phyloP scores from a whole-genome alignment of 2,888 invertebrate genomes.

The Calephelis perditalis region DNA sequence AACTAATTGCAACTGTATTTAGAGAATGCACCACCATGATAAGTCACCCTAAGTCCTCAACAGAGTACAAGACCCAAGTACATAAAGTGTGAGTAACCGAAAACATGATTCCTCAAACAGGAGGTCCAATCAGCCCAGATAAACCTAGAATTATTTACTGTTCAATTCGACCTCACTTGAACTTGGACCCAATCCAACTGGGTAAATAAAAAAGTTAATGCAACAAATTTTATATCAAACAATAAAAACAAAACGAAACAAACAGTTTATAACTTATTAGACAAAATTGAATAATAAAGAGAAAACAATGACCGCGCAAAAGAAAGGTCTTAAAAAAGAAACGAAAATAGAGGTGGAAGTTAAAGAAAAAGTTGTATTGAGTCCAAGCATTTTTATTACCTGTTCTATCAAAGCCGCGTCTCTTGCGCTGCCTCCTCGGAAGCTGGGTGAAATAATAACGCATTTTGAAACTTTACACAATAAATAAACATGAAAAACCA shows the following conservation, averaged over 20 bases:
- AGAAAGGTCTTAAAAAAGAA: constrained; percentile 11
- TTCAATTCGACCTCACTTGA: constrained; percentile 25
- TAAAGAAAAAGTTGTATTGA: constrained; percentile 47
- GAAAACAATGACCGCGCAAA: too few relatives aligned
- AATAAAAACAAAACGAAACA: constrained; percentile 24
- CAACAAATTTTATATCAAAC: constrained; percentile 18
- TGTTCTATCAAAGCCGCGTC: constrained; percentile 79
- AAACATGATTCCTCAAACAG: constrained; percentile 14
- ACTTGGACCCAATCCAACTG: constrained; percentile 73
- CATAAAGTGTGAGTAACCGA: constrained; percentile 15
- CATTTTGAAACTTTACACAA: constrained; percentile 71
- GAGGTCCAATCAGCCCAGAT: constrained; percentile 14
- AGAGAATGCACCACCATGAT: constrained; percentile 16
- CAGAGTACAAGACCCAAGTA: constrained; percentile 7
- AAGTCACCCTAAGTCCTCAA: constrained; percentile 12
- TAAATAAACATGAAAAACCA: constrained; percentile 69
- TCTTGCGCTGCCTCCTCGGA: constrained; percentile 78
- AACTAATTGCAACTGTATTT: constrained; percentile 15
- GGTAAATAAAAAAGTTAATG: not conserved
- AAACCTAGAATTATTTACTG: constrained; percentile 9
- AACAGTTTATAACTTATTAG: not conserved
- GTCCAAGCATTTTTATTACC: constrained; percentile 73
- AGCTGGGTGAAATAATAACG: constrained; percentile 79
- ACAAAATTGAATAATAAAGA: too few relatives aligned
- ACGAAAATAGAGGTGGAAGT: constrained; percentile 24